phyloP scores from a whole-genome alignment of 2,888 invertebrate genomes.

The Flabesymbios commensalis region DNA sequence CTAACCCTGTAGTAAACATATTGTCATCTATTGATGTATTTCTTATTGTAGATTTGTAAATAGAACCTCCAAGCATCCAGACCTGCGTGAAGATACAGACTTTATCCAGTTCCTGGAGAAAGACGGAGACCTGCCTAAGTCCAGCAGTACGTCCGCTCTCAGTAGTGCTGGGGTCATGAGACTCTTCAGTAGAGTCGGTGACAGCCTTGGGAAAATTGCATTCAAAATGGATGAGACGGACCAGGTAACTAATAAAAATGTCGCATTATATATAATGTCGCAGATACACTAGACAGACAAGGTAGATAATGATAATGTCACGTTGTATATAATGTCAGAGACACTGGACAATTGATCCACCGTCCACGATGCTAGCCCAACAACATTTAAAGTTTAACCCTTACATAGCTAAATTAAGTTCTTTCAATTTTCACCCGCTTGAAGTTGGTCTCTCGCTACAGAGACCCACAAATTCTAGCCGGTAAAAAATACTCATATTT shows the following conservation, averaged over 20 bases:
- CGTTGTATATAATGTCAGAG: too few relatives aligned
- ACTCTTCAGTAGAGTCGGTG: slow-evolving; percentile 92
- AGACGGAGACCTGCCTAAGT: slow-evolving; percentile 89
- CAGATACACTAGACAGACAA: not conserved
- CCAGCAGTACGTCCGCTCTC: slow-evolving; percentile 91
- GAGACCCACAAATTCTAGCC: too few relatives aligned
- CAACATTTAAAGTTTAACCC: too few relatives aligned
- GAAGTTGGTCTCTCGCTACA: too few relatives aligned
- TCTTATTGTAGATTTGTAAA: slow-evolving; percentile 54
- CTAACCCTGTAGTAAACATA: too few relatives aligned
- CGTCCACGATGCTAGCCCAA: too few relatives aligned
- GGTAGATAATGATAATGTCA: too few relatives aligned
- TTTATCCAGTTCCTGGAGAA: slow-evolving; percentile 95
- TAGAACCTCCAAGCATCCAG: slow-evolving; percentile 55
- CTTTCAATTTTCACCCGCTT: too few relatives aligned
- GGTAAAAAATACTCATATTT: too few relatives aligned
- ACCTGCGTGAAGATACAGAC: slow-evolving; percentile 78
- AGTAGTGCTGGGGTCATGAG: slow-evolving; percentile 94
- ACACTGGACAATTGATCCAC: too few relatives aligned
- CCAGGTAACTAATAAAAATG: slow-evolving; percentile 68
- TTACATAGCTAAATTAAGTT: too few relatives aligned
- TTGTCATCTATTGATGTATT: too few relatives aligned
- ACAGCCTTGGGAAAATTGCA: slow-evolving; percentile 96
- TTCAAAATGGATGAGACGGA: slow-evolving; percentile 99
- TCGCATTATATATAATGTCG: not conserved